phyloP scores from a whole-genome alignment of 2,113 vertebrate species.

The Arizona elegans region DNA sequence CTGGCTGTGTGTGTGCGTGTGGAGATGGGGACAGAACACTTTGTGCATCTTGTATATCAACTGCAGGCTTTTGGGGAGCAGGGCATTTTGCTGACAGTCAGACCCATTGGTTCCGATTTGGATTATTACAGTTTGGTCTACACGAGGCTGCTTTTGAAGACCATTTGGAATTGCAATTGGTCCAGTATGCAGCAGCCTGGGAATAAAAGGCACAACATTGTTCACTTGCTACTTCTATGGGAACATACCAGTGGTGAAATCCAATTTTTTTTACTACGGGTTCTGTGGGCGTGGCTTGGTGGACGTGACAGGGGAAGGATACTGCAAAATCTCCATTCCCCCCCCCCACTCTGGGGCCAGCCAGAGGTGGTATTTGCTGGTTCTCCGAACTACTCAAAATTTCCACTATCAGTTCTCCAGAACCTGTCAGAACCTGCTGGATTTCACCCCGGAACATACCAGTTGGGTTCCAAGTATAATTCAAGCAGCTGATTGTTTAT shows the following conservation, averaged over 20 bases:
- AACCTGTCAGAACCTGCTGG: too few relatives aligned
- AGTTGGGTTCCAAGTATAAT: neutral
- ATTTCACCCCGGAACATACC: neutral
- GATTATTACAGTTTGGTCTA: neutral
- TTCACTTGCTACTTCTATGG: neutral
- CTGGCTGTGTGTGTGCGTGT: too few relatives aligned
- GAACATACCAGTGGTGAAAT: neutral
- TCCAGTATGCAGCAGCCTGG: neutral
- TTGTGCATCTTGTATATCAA: neutral
- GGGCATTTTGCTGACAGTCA: neutral
- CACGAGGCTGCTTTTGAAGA: neutral
- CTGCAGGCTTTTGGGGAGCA: neutral
- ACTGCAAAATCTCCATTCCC: too few relatives aligned
- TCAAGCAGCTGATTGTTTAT: neutral
- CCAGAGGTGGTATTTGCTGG: too few relatives aligned
- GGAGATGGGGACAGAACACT: neutral
- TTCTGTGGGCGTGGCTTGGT: too few relatives aligned
- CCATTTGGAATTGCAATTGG: neutral
- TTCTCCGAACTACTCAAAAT: too few relatives aligned
- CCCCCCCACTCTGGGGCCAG: too few relatives aligned
- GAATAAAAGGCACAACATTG: neutral
- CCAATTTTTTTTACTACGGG: too few relatives aligned
- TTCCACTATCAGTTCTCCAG: too few relatives aligned
- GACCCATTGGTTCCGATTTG: neutral
- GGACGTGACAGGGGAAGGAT: too few relatives aligned